These are phyloP conservation scores for Drosophila orena DNA, from an alignment of 1,140 invertebrate genomes.

Conservation along the genomic window DNA sequence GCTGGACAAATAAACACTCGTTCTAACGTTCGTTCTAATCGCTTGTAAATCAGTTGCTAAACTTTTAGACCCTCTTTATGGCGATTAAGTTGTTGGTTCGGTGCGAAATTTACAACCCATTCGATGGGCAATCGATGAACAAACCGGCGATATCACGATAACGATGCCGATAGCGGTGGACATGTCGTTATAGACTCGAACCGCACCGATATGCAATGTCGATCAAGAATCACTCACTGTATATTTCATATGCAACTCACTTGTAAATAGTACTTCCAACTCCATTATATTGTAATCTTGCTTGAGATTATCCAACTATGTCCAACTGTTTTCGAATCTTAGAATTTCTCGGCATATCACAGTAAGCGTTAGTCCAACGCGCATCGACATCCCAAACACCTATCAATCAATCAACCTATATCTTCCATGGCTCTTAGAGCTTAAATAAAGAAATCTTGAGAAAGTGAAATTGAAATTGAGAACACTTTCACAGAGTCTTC, in stretches of 20 bases:
- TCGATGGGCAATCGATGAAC: slow-evolving; percentile 2
- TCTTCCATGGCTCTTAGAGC: neutral
- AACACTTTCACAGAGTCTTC: slow-evolving; percentile 2
- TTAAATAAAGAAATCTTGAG: slow-evolving; percentile 2
- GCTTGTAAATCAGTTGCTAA: slow-evolving; percentile 68
- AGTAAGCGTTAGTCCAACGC: too few relatives aligned
- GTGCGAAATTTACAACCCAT: slow-evolving; percentile 19
- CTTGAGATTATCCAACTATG: too few relatives aligned
- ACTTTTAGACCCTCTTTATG: neutral
- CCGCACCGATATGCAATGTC: neutral
- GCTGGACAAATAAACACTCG: neutral
- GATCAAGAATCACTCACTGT: neutral
- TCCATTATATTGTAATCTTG: too few relatives aligned
- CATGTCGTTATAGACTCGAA: neutral
- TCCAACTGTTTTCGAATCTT: neutral
- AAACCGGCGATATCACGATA: neutral
- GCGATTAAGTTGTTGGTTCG: neutral
- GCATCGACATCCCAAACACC: neutral
- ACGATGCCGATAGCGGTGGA: neutral
- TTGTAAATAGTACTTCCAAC: neutral
- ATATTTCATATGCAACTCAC: neutral
- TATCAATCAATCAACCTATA: neutral
- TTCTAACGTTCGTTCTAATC: slow-evolving; percentile 38
- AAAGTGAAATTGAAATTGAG: slow-evolving; percentile 4
- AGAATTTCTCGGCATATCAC: too few relatives aligned